Conservation (phyloP, 2,797 vertebrate genomes). For the Eupleurogrammus muticus region DNA sequence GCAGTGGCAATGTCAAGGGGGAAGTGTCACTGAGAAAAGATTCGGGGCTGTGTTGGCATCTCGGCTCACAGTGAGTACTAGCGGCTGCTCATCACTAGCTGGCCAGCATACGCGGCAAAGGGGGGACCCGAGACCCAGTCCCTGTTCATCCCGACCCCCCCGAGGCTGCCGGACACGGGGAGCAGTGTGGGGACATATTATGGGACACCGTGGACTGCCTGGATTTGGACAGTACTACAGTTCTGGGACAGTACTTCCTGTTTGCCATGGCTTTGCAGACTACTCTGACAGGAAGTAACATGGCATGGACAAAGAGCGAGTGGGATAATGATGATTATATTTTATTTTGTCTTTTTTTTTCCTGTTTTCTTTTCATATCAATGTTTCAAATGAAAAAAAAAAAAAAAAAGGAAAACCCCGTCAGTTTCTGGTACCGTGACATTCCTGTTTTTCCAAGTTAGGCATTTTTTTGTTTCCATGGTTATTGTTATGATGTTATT, state of each 20-base stretch:
- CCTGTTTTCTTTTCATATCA: slow-evolving; percentile 81
- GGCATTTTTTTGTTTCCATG: slow-evolving; percentile 75
- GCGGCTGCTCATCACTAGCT: slow-evolving; percentile 72
- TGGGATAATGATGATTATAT: slow-evolving; percentile 84
- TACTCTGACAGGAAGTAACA: slow-evolving; percentile 81
- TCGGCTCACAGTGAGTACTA: slow-evolving; percentile 69
- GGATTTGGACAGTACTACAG: slow-evolving; percentile 76
- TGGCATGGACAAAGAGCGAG: slow-evolving; percentile 79
- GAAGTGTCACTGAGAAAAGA: slow-evolving; percentile 80
- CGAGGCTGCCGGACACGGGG: slow-evolving; percentile 69
- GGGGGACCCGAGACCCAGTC: slow-evolving; percentile 64
- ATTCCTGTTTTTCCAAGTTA: slow-evolving; percentile 87
- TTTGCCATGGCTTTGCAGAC: slow-evolving; percentile 79
- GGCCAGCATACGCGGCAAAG: slow-evolving; percentile 62
- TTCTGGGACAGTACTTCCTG: slow-evolving; percentile 79
- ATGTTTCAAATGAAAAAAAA: slow-evolving; percentile 77
- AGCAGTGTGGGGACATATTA: slow-evolving; percentile 72
- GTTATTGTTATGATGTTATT: slow-evolving; percentile 80
- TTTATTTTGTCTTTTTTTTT: slow-evolving; percentile 80
- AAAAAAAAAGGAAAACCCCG: slow-evolving; percentile 77
- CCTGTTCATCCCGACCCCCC: slow-evolving; percentile 62
- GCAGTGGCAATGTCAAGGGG: slow-evolving; percentile 83
- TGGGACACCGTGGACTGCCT: slow-evolving; percentile 77
- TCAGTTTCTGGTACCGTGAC: slow-evolving; percentile 88
- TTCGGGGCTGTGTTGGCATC: slow-evolving; percentile 68